These are phyloP conservation scores for Campoplex capitator DNA, from an alignment of 2,888 invertebrate genomes.

Conservation along the genomic window DNA sequence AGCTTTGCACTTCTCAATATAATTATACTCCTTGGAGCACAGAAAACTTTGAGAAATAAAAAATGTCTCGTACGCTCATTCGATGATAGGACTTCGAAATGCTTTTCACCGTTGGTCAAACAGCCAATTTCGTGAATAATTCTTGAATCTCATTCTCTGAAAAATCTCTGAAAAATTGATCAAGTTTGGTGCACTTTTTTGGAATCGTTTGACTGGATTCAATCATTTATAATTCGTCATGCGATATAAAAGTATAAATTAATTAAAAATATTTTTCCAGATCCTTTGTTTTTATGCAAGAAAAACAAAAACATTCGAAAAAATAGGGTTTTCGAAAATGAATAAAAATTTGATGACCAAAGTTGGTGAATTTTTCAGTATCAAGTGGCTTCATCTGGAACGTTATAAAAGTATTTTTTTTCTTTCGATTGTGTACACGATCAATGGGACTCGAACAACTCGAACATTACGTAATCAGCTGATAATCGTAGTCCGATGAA, in stretches of 20 bases:
- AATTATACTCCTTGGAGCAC: not conserved
- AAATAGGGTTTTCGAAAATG: not conserved
- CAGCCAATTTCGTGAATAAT: not conserved
- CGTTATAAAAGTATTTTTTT: not conserved
- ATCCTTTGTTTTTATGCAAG: too few species aligned
- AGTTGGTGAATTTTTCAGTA: too few species aligned
- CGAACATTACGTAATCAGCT: slow-evolving; percentile 1
- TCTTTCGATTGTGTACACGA: not conserved
- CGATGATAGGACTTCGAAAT: not conserved
- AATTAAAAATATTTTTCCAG: too few species aligned
- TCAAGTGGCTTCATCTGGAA: not conserved
- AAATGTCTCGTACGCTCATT: not conserved
- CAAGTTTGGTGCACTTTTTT: not conserved
- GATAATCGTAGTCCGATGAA: slow-evolving; percentile 11
- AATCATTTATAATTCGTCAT: too few species aligned
- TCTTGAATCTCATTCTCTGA: not conserved
- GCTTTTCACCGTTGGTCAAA: not conserved
- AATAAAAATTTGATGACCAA: not conserved
- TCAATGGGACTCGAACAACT: not conserved
- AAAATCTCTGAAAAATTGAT: not conserved
- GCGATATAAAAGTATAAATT: too few species aligned
- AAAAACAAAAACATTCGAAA: not conserved
- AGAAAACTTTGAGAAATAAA: not conserved
- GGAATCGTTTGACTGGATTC: not conserved
- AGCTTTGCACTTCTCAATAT: slow-evolving; percentile 11